Base-by-base conservation (phyloP, 2,888 invertebrate genomes). In the Trachelus iudaicus region DNA sequence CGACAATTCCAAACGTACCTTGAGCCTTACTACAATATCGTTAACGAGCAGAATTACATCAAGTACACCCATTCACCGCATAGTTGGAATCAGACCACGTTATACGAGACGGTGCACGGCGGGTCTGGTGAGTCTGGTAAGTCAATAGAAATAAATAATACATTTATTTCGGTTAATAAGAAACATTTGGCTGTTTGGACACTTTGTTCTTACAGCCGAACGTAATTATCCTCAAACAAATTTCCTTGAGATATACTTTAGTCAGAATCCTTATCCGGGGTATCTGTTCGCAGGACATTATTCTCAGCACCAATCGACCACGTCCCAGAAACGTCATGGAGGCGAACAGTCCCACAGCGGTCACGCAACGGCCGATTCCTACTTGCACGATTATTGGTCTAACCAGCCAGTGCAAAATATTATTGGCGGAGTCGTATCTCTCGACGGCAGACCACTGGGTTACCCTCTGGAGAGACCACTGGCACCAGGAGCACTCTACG, bases 391-490 rank as follows among this genome's bases (percentile, higher is more conserved):
- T 71, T 34, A 71, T 71, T 89, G 87, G 84, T 81, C 87, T 69
- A 83, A 81, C 79, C 85, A 86, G 71, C 87, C 85, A 77, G 88
- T 89, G 77, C 83, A 86, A 76, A 82, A 88, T 69, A 84, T 89
- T 34, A 90, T 91, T 73, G 91, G 91, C 56, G 90, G 90, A 37
- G 88, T 86, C 90, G 93, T 92, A 73, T 91, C 90, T 76, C 85
- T 93, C 31, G 93, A 93, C 79, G 92, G 92, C 83, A 92, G 92
- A 75, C 93, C 94, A 23, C 88, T 93, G 34, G 93, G 93, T 76
- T 94, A 92, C 91, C 94, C 94, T 11, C 87, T 94, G 81, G 92
- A 94, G 89, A 92, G 94, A 82, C 93, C 93, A 0, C 89, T 94
- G 76, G 87, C 92, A 76, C 80, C 83, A 23, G 88, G 89, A 84